Conservation (phyloP, 2,888 invertebrate genomes). For the Rhopalosiphum nymphaeae region DNA sequence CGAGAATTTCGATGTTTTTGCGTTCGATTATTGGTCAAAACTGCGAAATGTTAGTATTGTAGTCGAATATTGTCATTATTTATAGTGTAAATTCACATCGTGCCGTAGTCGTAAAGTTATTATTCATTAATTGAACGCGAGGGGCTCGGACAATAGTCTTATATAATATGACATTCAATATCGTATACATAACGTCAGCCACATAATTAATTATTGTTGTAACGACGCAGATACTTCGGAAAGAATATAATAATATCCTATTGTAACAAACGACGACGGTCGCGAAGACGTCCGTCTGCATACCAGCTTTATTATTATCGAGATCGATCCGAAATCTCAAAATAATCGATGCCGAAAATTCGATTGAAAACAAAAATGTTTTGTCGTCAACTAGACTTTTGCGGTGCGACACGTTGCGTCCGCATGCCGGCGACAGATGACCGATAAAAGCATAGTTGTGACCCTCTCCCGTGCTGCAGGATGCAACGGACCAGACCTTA, state of each 20-base stretch:
- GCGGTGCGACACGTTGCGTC: background rate
- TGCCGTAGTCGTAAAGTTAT: background rate
- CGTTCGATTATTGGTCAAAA: background rate
- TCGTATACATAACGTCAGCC: background rate
- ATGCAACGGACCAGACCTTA: background rate
- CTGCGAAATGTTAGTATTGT: background rate
- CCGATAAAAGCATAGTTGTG: background rate
- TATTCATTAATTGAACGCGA: constrained; percentile 29
- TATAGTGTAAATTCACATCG: background rate
- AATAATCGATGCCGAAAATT: background rate
- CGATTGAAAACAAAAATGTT: background rate
- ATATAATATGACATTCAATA: background rate
- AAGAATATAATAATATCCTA: background rate
- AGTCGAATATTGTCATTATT: background rate
- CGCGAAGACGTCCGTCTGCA: background rate
- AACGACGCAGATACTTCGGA: background rate
- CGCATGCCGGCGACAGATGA: background rate
- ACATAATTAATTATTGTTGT: background rate
- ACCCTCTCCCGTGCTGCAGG: background rate
- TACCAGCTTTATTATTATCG: background rate
- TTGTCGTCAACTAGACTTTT: background rate
- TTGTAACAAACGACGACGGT: background rate
- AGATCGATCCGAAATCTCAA: background rate
- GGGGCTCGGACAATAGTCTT: constrained; percentile 13
- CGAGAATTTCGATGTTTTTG: background rate